Percentiles rank a stretch among this genome's conserved stretches.
These are phyloP conservation scores for Spodoptera littoralis DNA, from an alignment of 2,888 invertebrate genomes.

Conservation along the genomic window DNA sequence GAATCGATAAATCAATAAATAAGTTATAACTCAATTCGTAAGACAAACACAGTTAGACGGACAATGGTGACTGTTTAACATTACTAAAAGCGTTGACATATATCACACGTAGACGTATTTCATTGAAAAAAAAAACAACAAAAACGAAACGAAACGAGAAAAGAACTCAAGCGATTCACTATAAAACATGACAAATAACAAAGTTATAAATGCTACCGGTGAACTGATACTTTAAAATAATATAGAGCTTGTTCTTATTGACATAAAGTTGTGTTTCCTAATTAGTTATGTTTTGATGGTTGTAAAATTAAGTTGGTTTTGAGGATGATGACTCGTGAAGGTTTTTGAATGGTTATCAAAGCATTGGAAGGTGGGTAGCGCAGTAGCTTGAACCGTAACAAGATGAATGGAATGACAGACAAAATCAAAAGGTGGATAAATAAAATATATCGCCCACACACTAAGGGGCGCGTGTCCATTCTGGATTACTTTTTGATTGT, in stretches of 20 bases:
- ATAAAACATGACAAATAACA: conserved; percentile 68
- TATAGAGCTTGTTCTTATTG: conserved; percentile 51
- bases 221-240: conserved; percentile 9
- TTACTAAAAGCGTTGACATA: conserved; percentile 78
- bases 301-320: conserved; percentile 43
- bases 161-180: conserved; percentile 78
- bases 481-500: not conserved
- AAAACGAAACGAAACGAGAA: conserved; percentile 70
- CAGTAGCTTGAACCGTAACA: conserved; percentile 79
- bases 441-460: conserved; percentile 80
- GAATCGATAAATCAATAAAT: too few relatives aligned
- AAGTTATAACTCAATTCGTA: conserved; percentile 22
- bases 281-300: conserved; percentile 11
- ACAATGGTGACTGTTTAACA: conserved; percentile 77
- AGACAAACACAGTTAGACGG: conserved; percentile 67
- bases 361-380: conserved; percentile 71
- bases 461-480: conserved; percentile 61
- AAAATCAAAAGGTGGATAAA: conserved; percentile 73
- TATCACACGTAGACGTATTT: conserved; percentile 72
- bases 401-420: conserved; percentile 78
- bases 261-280: conserved; percentile 57
- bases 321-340: conserved; percentile 69
- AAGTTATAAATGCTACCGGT: conserved; percentile 27
- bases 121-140: conserved; percentile 74
- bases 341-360: conserved; percentile 66